A percentile compares a stretch with the other conserved stretches of the same genome.
Conservation (phyloP, 2,888 invertebrate species). For the Amphipyra berbera region DNA sequence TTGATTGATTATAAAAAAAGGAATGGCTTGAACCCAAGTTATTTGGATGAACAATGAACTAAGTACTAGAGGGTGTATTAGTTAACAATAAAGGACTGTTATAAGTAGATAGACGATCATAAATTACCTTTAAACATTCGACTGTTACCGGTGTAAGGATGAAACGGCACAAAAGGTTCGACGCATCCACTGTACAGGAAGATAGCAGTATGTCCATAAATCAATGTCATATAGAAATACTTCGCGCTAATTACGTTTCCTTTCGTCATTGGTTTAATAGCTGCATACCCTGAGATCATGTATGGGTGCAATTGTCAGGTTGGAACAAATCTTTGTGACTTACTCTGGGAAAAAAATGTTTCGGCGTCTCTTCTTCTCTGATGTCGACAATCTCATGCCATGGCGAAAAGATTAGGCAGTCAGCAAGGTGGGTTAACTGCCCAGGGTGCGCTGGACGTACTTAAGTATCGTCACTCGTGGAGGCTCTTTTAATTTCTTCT, state of each 20-base stretch:
- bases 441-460: too few species aligned
- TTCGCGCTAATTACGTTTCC: background rate
- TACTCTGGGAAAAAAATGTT: too few species aligned
- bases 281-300: too few species aligned
- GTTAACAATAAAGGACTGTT: conserved; percentile 44
- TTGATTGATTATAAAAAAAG: conserved; percentile 40
- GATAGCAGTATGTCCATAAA: conserved; percentile 23
- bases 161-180: conserved; percentile 72
- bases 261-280: too few species aligned
- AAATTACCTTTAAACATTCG: conserved; percentile 69
- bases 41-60: conserved; percentile 2
- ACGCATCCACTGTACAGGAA: conserved; percentile 24
- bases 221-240: background rate
- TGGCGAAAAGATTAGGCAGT: too few species aligned
- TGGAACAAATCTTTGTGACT: too few species aligned
- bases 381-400: too few species aligned
- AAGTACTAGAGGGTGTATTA: conserved; percentile 19
- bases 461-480: too few species aligned
- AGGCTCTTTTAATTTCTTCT: too few species aligned
- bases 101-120: conserved; percentile 58
- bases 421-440: too few species aligned
- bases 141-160: conserved; percentile 68
- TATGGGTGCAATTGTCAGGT: too few species aligned
- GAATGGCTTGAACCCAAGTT: background rate
- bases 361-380: too few species aligned